Evolutionary conservation across 1,140 invertebrate species (phyloP), one percentile per base, ranked within the genome.

Genomic region (Oreohelix idahoensis): DNA sequence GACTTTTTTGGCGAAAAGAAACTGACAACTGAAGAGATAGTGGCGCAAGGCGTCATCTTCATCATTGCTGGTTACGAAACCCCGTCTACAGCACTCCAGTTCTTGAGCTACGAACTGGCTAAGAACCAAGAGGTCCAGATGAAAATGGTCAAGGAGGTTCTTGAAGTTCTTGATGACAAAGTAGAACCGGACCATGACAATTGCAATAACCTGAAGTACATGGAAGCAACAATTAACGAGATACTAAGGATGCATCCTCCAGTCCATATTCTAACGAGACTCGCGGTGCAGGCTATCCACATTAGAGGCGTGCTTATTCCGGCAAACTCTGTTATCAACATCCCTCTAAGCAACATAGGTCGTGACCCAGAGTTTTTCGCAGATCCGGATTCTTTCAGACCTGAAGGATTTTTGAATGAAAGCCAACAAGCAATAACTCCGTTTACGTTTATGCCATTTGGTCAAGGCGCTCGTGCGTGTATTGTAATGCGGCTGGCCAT

Each of bases 31-130:
- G 94, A 94, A 29, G 94, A 96, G 86, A 93, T 97, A 26, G 92
- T 95, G 1, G 94, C 94, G 0, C 95, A 96, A 87, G 94, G 94
- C 0, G 92, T 95, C 0, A 77, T 95, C 2, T 96, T 96, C 84
- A 95, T 96, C 84, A 90, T 94, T 0, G 95, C 94, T 83, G 95
- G 95, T 0, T 95, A 94, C 85, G 95, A 95, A 89, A 95, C 95
- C 0, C 93, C 94, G 0, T 92, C 94, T 1, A 93, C 93, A 0
- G 91, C 94, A 0, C 89, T 95, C 58, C 89, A 93, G 0, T 95
- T 94, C 83, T 87, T 94, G 0, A 87, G 93, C 0, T 94, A 94
- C 76, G 92, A 94, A 81, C 86, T 96, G 36, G 94, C 95, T 1
- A 86, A 92, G n/a, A 88, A 95, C 71, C 85, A 79, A 26, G 86